A percentile compares a stretch with the other conserved stretches of the same genome.
These are phyloP conservation scores for Neoscelio sp. DNA, from an alignment of 2,888 invertebrate genomes.

Conservation along the genomic window DNA sequence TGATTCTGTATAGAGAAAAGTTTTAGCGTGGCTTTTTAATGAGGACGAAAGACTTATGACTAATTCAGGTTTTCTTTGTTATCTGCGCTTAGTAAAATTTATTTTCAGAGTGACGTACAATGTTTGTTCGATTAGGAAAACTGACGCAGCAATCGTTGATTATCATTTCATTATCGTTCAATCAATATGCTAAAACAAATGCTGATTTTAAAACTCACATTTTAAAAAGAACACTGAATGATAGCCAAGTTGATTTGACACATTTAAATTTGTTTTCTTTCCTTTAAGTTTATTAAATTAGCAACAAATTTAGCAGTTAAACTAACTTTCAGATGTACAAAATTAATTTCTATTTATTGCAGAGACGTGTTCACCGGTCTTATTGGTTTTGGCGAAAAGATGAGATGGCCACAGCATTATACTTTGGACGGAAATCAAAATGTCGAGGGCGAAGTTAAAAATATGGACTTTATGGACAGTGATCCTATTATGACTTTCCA, in stretches of 20 bases:
- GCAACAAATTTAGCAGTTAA: too few species aligned
- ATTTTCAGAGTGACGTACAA: too few species aligned
- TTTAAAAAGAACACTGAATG: not conserved
- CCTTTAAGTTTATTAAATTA: too few species aligned
- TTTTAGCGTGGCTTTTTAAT: too few species aligned
- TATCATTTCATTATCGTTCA: constrained; percentile 7
- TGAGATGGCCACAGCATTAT: constrained; percentile 85
- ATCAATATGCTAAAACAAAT: constrained; percentile 5
- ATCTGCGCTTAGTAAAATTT: too few species aligned
- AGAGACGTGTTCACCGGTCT: constrained; percentile 86
- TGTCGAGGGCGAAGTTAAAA: constrained; percentile 84
- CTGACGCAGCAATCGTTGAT: too few species aligned
- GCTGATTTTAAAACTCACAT: not conserved
- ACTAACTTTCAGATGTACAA: too few species aligned
- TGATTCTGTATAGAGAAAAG: too few species aligned
- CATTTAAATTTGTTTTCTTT: too few species aligned
- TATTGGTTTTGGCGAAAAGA: constrained; percentile 85
- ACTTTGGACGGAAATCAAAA: constrained; percentile 85
- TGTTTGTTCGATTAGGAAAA: too few species aligned
- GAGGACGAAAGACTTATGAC: too few species aligned
- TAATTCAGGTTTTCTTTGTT: too few species aligned
- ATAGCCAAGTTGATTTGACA: not conserved
- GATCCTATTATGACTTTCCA: constrained; percentile 76
- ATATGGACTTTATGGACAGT: constrained; percentile 76
- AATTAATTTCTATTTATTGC: constrained; percentile 68